These are phyloP conservation scores for Drosophila sordidula DNA, from an alignment of 2,888 invertebrate genomes.

Conservation along the genomic window DNA sequence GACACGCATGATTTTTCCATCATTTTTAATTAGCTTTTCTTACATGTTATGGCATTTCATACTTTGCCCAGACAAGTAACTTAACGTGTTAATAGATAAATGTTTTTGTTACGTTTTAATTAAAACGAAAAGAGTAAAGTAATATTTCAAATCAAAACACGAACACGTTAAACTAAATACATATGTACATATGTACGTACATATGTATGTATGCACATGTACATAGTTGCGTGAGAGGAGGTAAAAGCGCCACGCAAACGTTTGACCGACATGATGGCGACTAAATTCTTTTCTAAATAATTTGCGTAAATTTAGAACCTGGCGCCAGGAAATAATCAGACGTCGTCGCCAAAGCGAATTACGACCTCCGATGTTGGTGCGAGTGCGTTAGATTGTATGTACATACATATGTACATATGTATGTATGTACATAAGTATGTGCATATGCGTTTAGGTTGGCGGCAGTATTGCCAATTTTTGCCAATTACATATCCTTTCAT, in stretches of 20 bases:
- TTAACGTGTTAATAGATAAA: too few relatives aligned
- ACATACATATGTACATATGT: background rate
- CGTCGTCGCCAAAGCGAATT: slow-evolving; percentile 67
- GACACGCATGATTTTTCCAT: too few relatives aligned
- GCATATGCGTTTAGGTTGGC: background rate
- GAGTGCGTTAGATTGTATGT: background rate
- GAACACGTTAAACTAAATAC: background rate
- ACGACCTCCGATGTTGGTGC: background rate
- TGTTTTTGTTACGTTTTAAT: background rate
- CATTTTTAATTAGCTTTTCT: too few relatives aligned
- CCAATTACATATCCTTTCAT: background rate
- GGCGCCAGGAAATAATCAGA: slow-evolving; percentile 84
- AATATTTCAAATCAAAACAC: background rate
- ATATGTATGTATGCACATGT: background rate
- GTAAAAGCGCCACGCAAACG: background rate
- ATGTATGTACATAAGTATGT: background rate
- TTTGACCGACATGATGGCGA: slow-evolving; percentile 68
- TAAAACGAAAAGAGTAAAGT: background rate
- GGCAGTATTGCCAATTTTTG: background rate
- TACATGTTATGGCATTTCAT: too few relatives aligned
- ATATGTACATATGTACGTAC: background rate
- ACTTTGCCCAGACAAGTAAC: too few relatives aligned
- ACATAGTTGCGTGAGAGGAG: background rate
- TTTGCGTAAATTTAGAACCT: slow-evolving; percentile 83
- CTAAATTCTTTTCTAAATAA: slow-evolving; percentile 81